These are phyloP conservation scores for Neodiprion virginianus DNA, from an alignment of 1,140 invertebrate species.

Conservation along the genomic window DNA sequence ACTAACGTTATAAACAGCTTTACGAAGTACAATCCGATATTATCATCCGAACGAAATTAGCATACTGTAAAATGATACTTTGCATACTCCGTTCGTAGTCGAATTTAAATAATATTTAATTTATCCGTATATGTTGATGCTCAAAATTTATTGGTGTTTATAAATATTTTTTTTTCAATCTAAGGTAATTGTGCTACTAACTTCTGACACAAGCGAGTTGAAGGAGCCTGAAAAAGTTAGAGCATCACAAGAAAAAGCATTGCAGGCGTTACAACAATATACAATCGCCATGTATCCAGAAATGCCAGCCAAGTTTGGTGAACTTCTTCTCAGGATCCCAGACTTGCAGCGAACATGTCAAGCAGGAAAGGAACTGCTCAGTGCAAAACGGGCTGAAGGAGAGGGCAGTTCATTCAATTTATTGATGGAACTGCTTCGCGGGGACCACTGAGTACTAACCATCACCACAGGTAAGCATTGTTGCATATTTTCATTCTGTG, in stretches of 20 bases:
- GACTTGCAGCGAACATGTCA: conserved; percentile 94
- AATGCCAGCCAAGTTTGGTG: conserved; percentile 93
- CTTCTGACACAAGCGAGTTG: conserved; percentile 92
- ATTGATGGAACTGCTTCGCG: conserved; percentile 92
- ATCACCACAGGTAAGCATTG: neutral
- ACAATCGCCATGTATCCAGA: conserved; percentile 91
- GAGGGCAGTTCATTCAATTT: conserved; percentile 92
- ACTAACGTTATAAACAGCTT: neutral
- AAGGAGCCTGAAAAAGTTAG: conserved; percentile 91
- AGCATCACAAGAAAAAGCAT: conserved; percentile 91
- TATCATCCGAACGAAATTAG: neutral
- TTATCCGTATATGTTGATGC: neutral
- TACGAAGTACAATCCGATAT: neutral
- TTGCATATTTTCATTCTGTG: neutral
- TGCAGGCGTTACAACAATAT: conserved; percentile 92
- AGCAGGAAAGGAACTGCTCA: conserved; percentile 92
- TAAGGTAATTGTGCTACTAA: conserved; percentile 86
- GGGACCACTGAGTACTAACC: conserved; percentile 76
- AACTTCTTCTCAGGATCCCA: conserved; percentile 89
- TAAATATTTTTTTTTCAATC: conserved; percentile 14
- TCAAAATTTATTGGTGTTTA: conserved; percentile 19
- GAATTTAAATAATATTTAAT: no score
- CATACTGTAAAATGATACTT: no score
- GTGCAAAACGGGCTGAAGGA: conserved; percentile 83
- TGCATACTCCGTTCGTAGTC: no score